phyloP scores from a whole-genome alignment of 2,797 vertebrate species.

The Todus mexicanus region DNA sequence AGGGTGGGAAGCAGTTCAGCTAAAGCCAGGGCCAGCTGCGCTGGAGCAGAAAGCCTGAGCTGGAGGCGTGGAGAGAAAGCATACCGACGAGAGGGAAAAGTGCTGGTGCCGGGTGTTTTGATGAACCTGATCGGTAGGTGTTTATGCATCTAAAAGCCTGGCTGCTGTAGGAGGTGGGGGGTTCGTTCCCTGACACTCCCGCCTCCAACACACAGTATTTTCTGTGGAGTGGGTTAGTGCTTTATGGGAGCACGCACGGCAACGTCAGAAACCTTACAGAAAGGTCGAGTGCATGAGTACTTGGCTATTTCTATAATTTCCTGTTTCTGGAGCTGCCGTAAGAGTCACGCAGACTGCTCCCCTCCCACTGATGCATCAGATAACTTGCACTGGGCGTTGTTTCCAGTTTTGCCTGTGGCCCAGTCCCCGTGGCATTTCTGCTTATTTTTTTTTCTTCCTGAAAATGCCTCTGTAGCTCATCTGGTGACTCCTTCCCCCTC shows the following conservation, averaged over 20 bases:
- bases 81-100: not conserved
- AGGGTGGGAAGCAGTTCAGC: rapidly evolving
- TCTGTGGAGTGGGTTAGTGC: not conserved
- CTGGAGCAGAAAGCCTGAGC: not conserved
- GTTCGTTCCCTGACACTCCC: rapidly evolving
- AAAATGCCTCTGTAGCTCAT: not conserved
- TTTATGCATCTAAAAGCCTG: not conserved
- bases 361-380: not conserved
- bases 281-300: too few species aligned
- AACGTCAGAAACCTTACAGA: too few species aligned
- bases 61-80: not conserved
- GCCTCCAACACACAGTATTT: not conserved
- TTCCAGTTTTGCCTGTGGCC: not conserved
- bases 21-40: not conserved
- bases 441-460: not conserved
- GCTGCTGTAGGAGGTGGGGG: not conserved
- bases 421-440: rapidly evolving
- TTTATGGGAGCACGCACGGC: rapidly evolving
- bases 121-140: not conserved
- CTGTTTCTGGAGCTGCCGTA: not conserved
- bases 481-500: not conserved
- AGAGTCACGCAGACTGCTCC: not conserved
- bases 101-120: not conserved
- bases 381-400: not conserved
- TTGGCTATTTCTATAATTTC: not conserved